These are phyloP conservation scores for Zaprionus obscuricornis DNA, from an alignment of 2,888 invertebrate species.

Conservation along the genomic window DNA sequence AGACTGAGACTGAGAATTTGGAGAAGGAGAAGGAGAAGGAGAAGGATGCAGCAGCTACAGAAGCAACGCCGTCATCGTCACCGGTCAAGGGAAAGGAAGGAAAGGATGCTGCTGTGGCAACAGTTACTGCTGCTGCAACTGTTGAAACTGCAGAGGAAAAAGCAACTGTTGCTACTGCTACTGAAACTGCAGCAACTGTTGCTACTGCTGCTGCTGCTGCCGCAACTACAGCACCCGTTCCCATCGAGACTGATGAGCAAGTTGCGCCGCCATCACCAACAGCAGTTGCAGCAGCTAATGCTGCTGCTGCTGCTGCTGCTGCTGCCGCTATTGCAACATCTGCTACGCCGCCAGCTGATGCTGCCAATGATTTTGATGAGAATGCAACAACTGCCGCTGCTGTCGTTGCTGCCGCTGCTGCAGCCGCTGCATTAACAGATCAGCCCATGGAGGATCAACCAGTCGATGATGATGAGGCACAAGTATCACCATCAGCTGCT, in stretches of 20 bases:
- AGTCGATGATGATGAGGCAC: slow-evolving; percentile 69
- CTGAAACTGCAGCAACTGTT: slow-evolving; percentile 8
- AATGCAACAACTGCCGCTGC: too few species aligned
- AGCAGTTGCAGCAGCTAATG: too few species aligned
- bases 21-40: slow-evolving; percentile 14
- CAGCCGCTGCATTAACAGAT: slow-evolving; percentile 63
- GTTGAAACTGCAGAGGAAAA: slow-evolving; percentile 11
- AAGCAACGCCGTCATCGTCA: not conserved
- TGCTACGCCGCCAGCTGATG: too few species aligned
- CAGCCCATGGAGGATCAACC: slow-evolving; percentile 78
- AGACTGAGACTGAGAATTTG: slow-evolving; percentile 61
- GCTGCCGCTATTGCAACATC: slow-evolving; percentile 33
- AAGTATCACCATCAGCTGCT: slow-evolving; percentile 45
- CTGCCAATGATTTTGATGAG: too few species aligned
- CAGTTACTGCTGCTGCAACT: too few species aligned
- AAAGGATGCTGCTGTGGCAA: too few species aligned
- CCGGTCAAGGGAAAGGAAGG: not conserved
- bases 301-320: too few species aligned
- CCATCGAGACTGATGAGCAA: slow-evolving; percentile 36
- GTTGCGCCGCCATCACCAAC: slow-evolving; percentile 33
- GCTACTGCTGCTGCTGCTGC: not conserved
- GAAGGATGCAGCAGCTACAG: slow-evolving; percentile 4
- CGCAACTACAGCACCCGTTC: slow-evolving; percentile 9
- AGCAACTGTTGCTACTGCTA: too few species aligned
- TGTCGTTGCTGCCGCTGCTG: too few species aligned